phyloP scores from a whole-genome alignment of 1,140 invertebrate species.

The Stenopsyche tienmushanensis region DNA sequence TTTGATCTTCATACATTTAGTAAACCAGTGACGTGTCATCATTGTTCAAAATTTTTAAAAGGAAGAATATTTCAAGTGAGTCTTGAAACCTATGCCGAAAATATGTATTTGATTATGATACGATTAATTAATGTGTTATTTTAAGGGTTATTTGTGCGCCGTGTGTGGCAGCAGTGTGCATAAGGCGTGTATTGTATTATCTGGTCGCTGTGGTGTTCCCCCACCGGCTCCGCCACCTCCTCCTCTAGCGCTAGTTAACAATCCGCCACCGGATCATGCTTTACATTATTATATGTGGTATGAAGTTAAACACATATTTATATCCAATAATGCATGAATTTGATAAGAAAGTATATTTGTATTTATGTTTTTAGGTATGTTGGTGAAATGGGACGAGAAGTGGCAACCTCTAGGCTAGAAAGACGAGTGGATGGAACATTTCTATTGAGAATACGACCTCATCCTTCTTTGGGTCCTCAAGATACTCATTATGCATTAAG shows the following conservation, averaged over 20 bases:
- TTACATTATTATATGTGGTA: slow-evolving; percentile 61
- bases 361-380: slow-evolving; percentile 65
- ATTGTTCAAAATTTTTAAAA: slow-evolving; percentile 86
- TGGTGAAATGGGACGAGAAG: slow-evolving; percentile 84
- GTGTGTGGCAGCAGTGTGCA: slow-evolving; percentile 72
- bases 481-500: slow-evolving; percentile 85
- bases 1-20: slow-evolving; percentile 87
- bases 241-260: slow-evolving; percentile 52
- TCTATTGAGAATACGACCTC: slow-evolving; percentile 79
- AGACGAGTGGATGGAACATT: slow-evolving; percentile 83
- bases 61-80: slow-evolving; percentile 81
- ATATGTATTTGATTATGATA: too few species aligned
- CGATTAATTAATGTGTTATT: slow-evolving; percentile 5
- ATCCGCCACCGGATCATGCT: slow-evolving; percentile 56
- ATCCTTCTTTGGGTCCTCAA: slow-evolving; percentile 53
- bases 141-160: slow-evolving; percentile 75
- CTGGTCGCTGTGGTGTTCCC: slow-evolving; percentile 65
- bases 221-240: slow-evolving; percentile 57
- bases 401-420: slow-evolving; percentile 76
- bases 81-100: too few species aligned
- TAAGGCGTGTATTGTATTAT: slow-evolving; percentile 74
- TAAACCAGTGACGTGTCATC: slow-evolving; percentile 74
- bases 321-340: background rate
- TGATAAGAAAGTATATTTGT: background rate
- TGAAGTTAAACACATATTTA: background rate